Conservation (phyloP, 2,797 vertebrate species). For the Poeciliopsis paucimaculata region DNA sequence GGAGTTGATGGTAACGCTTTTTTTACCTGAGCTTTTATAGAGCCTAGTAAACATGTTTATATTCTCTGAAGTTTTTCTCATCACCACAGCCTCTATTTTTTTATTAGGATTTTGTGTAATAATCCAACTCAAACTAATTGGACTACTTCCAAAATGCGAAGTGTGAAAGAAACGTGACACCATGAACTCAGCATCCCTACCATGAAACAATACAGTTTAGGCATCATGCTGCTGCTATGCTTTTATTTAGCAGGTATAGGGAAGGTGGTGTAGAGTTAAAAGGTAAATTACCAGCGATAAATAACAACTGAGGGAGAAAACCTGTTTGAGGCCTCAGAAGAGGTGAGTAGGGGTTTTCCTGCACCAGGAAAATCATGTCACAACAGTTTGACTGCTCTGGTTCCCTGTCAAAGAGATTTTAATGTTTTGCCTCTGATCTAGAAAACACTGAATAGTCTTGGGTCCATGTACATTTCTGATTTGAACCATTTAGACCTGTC, state of each 20-base stretch:
- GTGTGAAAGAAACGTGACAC: not conserved
- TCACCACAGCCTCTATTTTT: not conserved
- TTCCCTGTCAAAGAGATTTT: not conserved
- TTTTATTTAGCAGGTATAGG: not conserved
- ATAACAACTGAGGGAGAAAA: not conserved
- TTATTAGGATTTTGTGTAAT: not conserved
- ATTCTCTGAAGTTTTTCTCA: not conserved
- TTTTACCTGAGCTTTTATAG: constrained; percentile 9
- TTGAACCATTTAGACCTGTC: not conserved
- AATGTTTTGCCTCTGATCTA: not conserved
- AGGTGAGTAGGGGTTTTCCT: not conserved
- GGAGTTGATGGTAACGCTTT: not conserved
- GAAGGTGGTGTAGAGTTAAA: not conserved
- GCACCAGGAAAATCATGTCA: not conserved
- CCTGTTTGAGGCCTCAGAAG: not conserved
- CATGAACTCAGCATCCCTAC: not conserved
- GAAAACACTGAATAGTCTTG: not conserved
- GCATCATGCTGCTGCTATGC: not conserved
- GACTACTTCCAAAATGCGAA: not conserved
- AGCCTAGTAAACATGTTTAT: not conserved
- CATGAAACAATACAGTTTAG: not conserved
- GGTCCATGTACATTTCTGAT: not conserved
- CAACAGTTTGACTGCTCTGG: not conserved
- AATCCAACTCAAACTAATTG: not conserved
- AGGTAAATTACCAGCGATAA: not conserved